Evolutionary conservation across 2,888 invertebrate genomes (phyloP).

Genomic region (Leptura quadrifasciata): DNA sequence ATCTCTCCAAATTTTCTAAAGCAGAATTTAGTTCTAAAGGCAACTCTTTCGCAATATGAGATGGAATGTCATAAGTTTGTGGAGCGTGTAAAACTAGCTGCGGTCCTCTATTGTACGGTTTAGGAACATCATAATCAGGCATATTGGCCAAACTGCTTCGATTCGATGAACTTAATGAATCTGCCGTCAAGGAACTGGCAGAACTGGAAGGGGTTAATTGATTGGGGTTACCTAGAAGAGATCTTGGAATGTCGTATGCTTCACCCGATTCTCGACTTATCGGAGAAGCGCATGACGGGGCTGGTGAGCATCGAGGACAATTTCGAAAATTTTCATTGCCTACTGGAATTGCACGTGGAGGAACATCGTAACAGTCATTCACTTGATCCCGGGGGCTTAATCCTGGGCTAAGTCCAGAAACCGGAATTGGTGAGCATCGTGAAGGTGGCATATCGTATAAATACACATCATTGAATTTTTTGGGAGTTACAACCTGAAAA

Average conservation of each 20-base stretch:
- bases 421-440: slow-evolving; percentile 68
- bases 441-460: slow-evolving; percentile 80
- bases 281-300: slow-evolving; percentile 73
- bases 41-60: slow-evolving; percentile 77
- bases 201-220: slow-evolving; percentile 82
- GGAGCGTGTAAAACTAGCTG: slow-evolving; percentile 64
- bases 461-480: slow-evolving; percentile 84
- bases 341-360: slow-evolving; percentile 79
- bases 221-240: slow-evolving; percentile 74
- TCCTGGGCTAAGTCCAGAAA: slow-evolving; percentile 68
- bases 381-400: slow-evolving; percentile 62
- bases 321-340: slow-evolving; percentile 75
- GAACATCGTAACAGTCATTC: slow-evolving; percentile 78
- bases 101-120: slow-evolving; percentile 72
- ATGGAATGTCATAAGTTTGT: slow-evolving; percentile 79
- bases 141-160: slow-evolving; percentile 74
- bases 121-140: slow-evolving; percentile 84
- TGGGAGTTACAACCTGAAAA: slow-evolving; percentile 81
- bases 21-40: slow-evolving; percentile 86
- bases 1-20: slow-evolving; percentile 83
- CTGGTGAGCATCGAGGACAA: slow-evolving; percentile 75
- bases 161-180: slow-evolving; percentile 78
- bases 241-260: slow-evolving; percentile 82
- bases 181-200: slow-evolving; percentile 79
- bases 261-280: slow-evolving; percentile 71